Evolutionary conservation across 2,888 invertebrate species (phyloP).

Genomic region (Schizaphis graminum): DNA sequence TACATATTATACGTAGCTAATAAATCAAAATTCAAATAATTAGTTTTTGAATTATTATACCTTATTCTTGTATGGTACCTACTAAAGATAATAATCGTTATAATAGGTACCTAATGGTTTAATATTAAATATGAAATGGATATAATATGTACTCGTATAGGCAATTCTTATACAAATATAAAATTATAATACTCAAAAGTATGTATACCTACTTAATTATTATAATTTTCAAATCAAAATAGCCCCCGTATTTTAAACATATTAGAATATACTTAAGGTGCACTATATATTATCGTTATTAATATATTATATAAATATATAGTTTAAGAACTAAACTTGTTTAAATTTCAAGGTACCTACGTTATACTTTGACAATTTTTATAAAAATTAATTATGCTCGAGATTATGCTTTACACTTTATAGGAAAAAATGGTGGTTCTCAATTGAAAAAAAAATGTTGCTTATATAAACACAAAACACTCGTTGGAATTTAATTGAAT

Average conservation of each 20-base stretch:
- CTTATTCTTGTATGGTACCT: background rate
- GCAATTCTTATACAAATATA: background rate
- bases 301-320: background rate
- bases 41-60: conserved; percentile 1
- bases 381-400: background rate
- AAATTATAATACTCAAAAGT: background rate
- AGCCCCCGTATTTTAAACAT: background rate
- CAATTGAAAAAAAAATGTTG: background rate
- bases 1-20: background rate
- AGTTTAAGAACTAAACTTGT: background rate
- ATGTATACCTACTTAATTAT: too few relatives aligned
- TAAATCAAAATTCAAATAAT: background rate
- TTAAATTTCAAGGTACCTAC: background rate
- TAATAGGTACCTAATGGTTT: background rate
- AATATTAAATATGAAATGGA: background rate
- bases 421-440: background rate
- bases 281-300: too few relatives aligned
- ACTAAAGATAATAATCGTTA: too few relatives aligned
- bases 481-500: background rate
- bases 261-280: background rate
- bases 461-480: background rate
- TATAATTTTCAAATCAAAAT: background rate
- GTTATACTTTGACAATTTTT: background rate
- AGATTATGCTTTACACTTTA: background rate
- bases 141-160: background rate